A percentile compares a stretch with the other conserved stretches of the same genome.
Conservation (phyloP, 2,888 invertebrate genomes). For the Phortica magna region DNA sequence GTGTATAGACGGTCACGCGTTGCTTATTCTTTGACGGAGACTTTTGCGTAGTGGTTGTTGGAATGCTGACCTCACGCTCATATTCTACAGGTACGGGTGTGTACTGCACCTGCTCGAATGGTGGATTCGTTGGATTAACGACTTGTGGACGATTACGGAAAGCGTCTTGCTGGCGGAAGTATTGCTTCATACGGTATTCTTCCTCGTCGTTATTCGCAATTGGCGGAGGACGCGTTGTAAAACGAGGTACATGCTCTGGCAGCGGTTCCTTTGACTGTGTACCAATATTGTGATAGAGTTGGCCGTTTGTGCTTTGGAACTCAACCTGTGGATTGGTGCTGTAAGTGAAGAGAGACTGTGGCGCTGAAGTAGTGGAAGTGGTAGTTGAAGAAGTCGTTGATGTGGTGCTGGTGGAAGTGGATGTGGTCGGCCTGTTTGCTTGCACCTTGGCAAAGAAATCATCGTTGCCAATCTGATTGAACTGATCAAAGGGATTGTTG, state of each 20-base stretch:
- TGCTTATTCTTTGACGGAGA: constrained; percentile 63
- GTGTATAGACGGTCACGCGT: constrained; percentile 71
- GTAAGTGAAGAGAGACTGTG: constrained; percentile 67
- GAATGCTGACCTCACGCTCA: constrained; percentile 56
- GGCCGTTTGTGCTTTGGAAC: constrained; percentile 71
- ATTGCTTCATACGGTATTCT: constrained; percentile 77
- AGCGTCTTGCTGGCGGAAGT: constrained; percentile 76
- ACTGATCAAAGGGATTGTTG: constrained; percentile 72
- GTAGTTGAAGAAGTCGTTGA: constrained; percentile 79
- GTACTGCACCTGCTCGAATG: constrained; percentile 73
- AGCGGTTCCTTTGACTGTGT: constrained; percentile 45
- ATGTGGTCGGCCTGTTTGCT: constrained; percentile 53
- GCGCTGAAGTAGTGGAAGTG: constrained; percentile 69
- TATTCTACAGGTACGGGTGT: constrained; percentile 71
- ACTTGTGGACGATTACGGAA: constrained; percentile 74
- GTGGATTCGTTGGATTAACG: constrained; percentile 58
- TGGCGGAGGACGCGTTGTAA: constrained; percentile 67
- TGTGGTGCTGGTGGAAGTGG: constrained; percentile 76
- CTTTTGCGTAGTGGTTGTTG: constrained; percentile 61
- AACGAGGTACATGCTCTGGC: constrained; percentile 59
- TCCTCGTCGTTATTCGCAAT: constrained; percentile 63
- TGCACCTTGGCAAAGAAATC: constrained; percentile 72
- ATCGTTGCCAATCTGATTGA: constrained; percentile 74
- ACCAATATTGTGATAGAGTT: constrained; percentile 68
- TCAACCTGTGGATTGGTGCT: constrained; percentile 71